phyloP scores from a whole-genome alignment of 2,113 vertebrate species.

The Dunckerocampus dactyliophorus region DNA sequence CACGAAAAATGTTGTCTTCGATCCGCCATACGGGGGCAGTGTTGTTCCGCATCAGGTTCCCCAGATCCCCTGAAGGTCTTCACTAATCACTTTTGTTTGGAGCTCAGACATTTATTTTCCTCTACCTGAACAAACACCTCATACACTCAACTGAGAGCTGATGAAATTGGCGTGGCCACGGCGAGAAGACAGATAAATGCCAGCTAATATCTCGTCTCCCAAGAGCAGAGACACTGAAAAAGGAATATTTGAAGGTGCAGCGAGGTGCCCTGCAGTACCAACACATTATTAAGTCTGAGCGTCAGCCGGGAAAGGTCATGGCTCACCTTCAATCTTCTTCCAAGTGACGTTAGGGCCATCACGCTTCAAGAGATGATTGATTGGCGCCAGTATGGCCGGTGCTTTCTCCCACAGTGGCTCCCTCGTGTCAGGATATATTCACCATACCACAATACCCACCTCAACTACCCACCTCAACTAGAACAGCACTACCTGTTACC shows the following conservation, averaged over 20 bases:
- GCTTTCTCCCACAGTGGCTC: slow-evolving; percentile 25
- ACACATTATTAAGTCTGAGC: slow-evolving; percentile 22
- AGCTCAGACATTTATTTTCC: slow-evolving; percentile 2
- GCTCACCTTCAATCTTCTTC: slow-evolving; percentile 43
- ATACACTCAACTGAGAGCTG: slow-evolving; percentile 29
- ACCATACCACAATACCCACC: too few relatives aligned
- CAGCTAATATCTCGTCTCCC: slow-evolving; percentile 13
- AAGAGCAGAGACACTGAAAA: neutral
- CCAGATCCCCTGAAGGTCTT: slow-evolving; percentile 43
- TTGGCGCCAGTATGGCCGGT: slow-evolving; percentile 36
- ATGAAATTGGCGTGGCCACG: slow-evolving; percentile 39
- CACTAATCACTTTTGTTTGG: slow-evolving; percentile 40
- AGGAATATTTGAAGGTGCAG: slow-evolving; percentile 38
- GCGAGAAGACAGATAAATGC: slow-evolving; percentile 39
- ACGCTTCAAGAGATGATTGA: slow-evolving; percentile 31
- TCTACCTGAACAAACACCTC: slow-evolving; percentile 21
- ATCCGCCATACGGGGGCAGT: slow-evolving; percentile 45
- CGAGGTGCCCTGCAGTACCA: slow-evolving; percentile 30
- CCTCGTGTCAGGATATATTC: slow-evolving; percentile 12
- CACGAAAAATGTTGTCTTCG: too few relatives aligned
- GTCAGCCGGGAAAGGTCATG: slow-evolving; percentile 46
- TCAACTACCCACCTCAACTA: too few relatives aligned
- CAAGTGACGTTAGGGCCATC: slow-evolving; percentile 20
- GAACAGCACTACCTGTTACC: too few relatives aligned
- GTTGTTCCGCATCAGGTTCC: neutral